These are phyloP conservation scores for Balearica regulorum DNA, from an alignment of 2,797 vertebrate genomes.

Conservation along the genomic window DNA sequence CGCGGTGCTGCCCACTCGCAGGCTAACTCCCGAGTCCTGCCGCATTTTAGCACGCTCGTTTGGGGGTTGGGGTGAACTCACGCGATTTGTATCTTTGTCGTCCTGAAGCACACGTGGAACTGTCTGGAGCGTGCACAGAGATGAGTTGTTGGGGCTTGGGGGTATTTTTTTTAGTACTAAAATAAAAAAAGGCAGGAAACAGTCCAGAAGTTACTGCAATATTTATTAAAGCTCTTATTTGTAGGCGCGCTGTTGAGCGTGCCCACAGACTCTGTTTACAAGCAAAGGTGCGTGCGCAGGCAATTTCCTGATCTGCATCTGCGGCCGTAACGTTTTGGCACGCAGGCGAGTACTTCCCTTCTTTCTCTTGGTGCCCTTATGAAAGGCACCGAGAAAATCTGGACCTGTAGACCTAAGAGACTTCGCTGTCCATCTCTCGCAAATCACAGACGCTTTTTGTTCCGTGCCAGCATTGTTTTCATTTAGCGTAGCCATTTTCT, in stretches of 20 bases:
- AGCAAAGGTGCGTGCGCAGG: neutral
- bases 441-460: neutral
- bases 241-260: accelerated
- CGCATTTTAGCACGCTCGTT: neutral
- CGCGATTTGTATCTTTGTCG: neutral
- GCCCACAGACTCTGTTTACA: too few species aligned
- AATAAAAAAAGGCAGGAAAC: neutral
- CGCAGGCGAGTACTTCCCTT: accelerated
- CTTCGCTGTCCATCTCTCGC: neutral
- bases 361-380: neutral
- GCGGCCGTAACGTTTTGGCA: neutral
- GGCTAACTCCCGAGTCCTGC: neutral
- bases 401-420: accelerated
- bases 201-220: neutral
- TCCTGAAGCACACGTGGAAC: neutral
- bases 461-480: neutral
- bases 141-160: neutral
- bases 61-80: too few species aligned
- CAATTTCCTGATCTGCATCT: neutral
- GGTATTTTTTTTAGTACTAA: neutral
- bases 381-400: neutral
- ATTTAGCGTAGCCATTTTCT: neutral
- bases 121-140: neutral
- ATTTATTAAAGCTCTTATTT: neutral
- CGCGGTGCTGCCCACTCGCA: too few species aligned